Percentiles rank a stretch among this genome's conserved stretches.
Conservation (phyloP, 2,113 vertebrate species). For the Tachysurus fulvidraco region DNA sequence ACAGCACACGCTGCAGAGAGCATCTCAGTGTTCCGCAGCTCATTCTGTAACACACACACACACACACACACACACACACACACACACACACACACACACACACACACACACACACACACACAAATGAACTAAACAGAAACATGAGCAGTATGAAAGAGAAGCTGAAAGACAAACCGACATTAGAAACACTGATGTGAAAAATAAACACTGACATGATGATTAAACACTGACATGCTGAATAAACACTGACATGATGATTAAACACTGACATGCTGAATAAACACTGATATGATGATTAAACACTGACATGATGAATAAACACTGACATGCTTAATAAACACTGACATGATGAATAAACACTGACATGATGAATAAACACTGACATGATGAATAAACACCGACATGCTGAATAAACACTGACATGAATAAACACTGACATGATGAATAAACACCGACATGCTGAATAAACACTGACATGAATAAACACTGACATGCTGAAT, state of each 20-base stretch:
- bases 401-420: too few species aligned
- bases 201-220: too few species aligned
- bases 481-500: background rate
- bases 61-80: conserved; percentile 36
- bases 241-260: too few species aligned
- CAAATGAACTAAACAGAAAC: background rate
- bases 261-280: too few species aligned
- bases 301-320: too few species aligned
- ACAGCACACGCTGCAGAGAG: conserved; percentile 94
- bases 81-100: background rate
- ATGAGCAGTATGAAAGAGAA: background rate
- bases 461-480: too few species aligned
- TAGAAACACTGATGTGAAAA: background rate
- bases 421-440: background rate
- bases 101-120: background rate
- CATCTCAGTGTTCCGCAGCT: conserved; percentile 97
- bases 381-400: too few species aligned
- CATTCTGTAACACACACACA: conserved; percentile 82
- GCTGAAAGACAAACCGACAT: background rate
- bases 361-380: too few species aligned
- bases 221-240: too few species aligned
- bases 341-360: too few species aligned
- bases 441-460: background rate
- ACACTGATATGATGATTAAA: too few species aligned
- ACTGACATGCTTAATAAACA: too few species aligned